Conservation (phyloP, 2,888 invertebrate genomes). For the Nymphalis polychloros region DNA sequence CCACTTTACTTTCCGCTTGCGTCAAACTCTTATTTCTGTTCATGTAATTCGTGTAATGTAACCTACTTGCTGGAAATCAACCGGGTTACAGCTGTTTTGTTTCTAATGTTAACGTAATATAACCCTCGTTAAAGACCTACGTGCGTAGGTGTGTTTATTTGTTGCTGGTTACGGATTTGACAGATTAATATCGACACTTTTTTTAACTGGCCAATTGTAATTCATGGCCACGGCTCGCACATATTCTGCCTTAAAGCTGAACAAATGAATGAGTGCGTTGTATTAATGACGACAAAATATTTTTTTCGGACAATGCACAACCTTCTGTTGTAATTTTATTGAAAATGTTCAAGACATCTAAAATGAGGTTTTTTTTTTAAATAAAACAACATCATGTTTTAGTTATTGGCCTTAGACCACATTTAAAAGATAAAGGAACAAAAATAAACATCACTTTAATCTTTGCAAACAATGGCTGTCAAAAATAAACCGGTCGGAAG, state of each 20-base stretch:
- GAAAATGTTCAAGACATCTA: too few species aligned
- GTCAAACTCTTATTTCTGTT: slow-evolving; percentile 38
- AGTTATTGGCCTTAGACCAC: not conserved
- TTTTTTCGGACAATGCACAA: too few species aligned
- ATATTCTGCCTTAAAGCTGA: not conserved
- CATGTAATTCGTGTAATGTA: slow-evolving; percentile 32
- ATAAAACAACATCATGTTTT: not conserved
- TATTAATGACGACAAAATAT: too few species aligned
- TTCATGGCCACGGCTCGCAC: not conserved
- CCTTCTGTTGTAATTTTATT: too few species aligned
- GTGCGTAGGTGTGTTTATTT: not conserved
- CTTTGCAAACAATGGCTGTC: slow-evolving; percentile 26
- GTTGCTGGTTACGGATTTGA: not conserved
- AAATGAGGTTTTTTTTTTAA: not conserved
- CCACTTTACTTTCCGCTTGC: slow-evolving; percentile 32
- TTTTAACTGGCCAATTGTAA: not conserved
- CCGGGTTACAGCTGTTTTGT: slow-evolving; percentile 30
- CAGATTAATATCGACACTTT: not conserved
- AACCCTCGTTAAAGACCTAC: slow-evolving; percentile 10
- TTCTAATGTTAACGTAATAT: slow-evolving; percentile 22
- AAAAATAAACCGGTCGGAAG: slow-evolving; percentile 20
- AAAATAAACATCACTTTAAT: slow-evolving; percentile 7
- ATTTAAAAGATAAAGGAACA: not conserved
- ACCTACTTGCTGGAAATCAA: slow-evolving; percentile 33
- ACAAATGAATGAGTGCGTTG: not conserved